Evolutionary conservation across 92 coral and sea anemone genomes (phyloP), one percentile per base, ranked within the genome.

Genomic region (Parazoanthus atlanticus): DNA sequence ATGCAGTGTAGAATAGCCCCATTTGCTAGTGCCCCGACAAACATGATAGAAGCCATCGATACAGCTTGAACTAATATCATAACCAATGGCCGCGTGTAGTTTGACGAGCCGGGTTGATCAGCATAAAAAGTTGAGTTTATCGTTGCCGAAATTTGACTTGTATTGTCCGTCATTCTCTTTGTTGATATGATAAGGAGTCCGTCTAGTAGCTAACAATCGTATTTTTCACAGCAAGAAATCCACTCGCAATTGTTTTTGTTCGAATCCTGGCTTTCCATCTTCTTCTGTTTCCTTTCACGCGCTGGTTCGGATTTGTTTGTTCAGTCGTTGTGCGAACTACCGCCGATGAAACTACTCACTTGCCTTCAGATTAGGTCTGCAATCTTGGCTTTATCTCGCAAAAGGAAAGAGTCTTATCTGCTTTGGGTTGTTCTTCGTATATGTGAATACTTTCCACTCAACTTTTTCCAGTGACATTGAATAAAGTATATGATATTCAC

Each of bases 1-100:
- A 95, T 95, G 79, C 96, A 95, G 65, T 93, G 96, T 52, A 95
- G 92, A 3, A 95, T 91, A 32, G 90, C 94, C 32, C 98, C 94
- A 83, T 95, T 95, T 13, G 98, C 98, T n/a, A 95, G 38, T 6
- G 93, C 69, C 2, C 93, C 93, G 13, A 92, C 93, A 2, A 85
- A 79, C 91, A 95, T 95, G 81, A 95, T 88, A 9, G 52, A 8
- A 3, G 89, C 69, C 88, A 95, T 89, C 3, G 89, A 64, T 30
- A 90, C 85, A 41, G 93, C 90, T 93, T 95, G 98, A 46, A 89
- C 40, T 30, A 92, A 90, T 13, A 81, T 70, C 49, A 93, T 69
- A 12, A 58, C 86, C 52, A 91, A 84, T 26, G 89, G 79, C 25
- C 80, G 83, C 28, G 28, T 29, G 38, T 28, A 36, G 82, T 32